A percentile compares a stretch with the other conserved stretches of the same genome.
Conservation (phyloP, 1,140 invertebrate species). For the Aphelenchoides fujianensis region DNA sequence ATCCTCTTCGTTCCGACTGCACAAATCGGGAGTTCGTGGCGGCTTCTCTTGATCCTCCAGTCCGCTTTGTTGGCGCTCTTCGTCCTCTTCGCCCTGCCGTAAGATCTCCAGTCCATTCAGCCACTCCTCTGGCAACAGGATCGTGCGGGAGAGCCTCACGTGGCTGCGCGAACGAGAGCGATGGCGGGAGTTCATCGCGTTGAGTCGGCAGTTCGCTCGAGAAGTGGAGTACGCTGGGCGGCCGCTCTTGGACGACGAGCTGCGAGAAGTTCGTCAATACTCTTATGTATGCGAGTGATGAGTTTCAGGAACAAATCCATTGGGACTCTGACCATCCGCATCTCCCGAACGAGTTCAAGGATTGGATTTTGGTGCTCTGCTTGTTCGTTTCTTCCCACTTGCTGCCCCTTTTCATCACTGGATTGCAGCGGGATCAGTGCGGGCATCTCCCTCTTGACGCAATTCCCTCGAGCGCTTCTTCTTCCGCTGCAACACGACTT, state of each 20-base stretch:
- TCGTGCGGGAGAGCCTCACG: conserved; percentile 12
- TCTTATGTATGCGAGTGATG: neutral
- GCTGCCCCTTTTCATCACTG: neutral
- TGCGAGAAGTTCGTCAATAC: neutral
- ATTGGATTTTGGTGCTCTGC: too few species aligned
- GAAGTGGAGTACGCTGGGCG: neutral
- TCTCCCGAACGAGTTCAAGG: too few species aligned
- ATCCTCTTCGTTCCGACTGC: neutral
- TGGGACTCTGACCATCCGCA: too few species aligned
- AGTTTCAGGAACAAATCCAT: too few species aligned
- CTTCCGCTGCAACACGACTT: neutral
- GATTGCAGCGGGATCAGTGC: neutral
- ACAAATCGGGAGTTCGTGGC: neutral
- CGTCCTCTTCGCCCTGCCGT: neutral
- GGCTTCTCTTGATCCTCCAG: neutral
- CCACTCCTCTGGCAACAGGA: too few species aligned
- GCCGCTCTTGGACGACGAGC: neutral
- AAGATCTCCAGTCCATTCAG: too few species aligned
- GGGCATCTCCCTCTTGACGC: neutral
- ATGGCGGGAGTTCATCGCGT: neutral
- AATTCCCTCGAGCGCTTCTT: neutral
- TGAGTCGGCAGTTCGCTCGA: neutral
- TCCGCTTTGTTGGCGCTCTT: neutral
- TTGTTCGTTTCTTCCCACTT: too few species aligned
- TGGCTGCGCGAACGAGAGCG: neutral